Base-by-base conservation (phyloP, 2,888 invertebrate species). In the Standfussiana lucernea region DNA sequence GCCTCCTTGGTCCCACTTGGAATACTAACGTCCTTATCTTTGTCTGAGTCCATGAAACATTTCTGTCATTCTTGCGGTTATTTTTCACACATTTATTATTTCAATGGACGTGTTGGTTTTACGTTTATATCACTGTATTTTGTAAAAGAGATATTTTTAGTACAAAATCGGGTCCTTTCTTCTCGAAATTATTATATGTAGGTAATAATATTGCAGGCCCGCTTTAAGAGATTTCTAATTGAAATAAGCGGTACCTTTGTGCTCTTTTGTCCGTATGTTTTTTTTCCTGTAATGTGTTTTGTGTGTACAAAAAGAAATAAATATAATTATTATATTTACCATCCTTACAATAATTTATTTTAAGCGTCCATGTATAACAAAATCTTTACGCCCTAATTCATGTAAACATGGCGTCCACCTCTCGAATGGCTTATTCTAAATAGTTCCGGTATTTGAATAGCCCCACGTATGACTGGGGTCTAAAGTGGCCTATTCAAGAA, bases 11-110 rank as follows among this genome's bases (percentile, higher is more conserved):
- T 69, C 75, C 64, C 68, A 68, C 82, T 81, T 72, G 61, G 69
- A 84, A 82, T 79, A 62, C 71, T 69, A 83, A 85, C 45, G 66
- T 61, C 64, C 69, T 73, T 76, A 86, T 82, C 73, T 78, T 66
- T 47, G 74, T 75, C 50, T 50, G 73, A 61, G 71, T 24, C 61
- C 47, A 67, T 79, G 76, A 84, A 78, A 77, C 59, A 84, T 79
- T 68, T 67, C 75, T 70, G 47, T 76, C 50, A 77, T 65, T 67
- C 61, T 69, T 42, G 15, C 40, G 21, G 50, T 15, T 47, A 74
- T 72, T 59, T 74, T 71, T 73, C 50, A 73, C 40, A 77, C 59
- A 59, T 68, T 75, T 69, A 66, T 72, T 64, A 59, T 68, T 61
- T 77, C 15, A 71, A 42, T 56, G 62, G n/a, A 53, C 11, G 56